Base-by-base conservation (phyloP, 2,113 vertebrate species). In the Sylvilagus bachmani region DNA sequence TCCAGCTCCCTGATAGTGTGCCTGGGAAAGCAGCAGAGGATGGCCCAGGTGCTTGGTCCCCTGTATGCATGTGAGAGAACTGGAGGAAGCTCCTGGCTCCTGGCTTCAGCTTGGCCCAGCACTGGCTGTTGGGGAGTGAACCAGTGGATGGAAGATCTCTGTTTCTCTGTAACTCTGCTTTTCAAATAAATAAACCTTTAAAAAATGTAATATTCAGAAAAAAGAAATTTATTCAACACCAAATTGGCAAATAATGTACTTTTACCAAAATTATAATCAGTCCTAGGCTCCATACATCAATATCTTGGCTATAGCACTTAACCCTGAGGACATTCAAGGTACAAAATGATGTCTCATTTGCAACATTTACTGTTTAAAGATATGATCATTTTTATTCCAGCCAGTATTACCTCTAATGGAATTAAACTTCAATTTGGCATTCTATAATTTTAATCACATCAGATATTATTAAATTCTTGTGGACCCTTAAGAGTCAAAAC, bases 381-480 rank as follows among this genome's bases (percentile, higher is more conserved):
- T 44, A 84, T 4, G 5, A 38, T 93, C 7, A 74, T 93, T 75
- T 71, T 6, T 11, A 95, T 25, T 73, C 31, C 29, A 93, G 67
- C 8, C 93, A 64, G 33, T 13, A 73, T 2, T 78, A 74, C 58
- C 80, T 91, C 51, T 86, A 58, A 96, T 1, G 84, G 55, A 31
- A 92, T 95, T 80, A 95, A 84, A 55, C 49, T 90, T 93, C 82
- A 94, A 33, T 73, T 31, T 90, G 66, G 24, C 5, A 81, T 25
- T 71, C 33, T 25, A 53, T n/a, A 93, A 87, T n/a, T 53, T 33
- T 14, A 29, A 84, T 78, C 5, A 73, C n/a, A 87, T 80, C 29
- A 90, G 31, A 92, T 44, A 25, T 83, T 78, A 64, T 83, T 17
- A 86, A 88, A 96, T 22, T 80, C 14, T 31, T 90, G 2, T 71